phyloP scores from a whole-genome alignment of 2,797 vertebrate species.

The Craterocephalus amniculus region DNA sequence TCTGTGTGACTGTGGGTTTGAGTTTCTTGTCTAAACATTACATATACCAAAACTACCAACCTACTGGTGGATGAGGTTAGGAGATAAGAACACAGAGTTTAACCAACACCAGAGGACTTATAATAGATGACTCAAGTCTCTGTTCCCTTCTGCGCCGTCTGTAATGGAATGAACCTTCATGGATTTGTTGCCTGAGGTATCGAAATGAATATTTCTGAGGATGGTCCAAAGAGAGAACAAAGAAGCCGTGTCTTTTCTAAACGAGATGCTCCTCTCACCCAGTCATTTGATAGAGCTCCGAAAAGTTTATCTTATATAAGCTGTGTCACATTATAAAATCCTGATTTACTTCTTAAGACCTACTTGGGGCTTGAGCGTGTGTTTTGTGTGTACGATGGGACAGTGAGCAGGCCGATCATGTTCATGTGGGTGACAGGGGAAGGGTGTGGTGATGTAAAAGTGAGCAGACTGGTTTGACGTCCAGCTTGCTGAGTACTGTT shows the following conservation, averaged over 20 bases:
- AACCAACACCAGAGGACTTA: constrained; percentile 4
- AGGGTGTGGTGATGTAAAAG: constrained; percentile 59
- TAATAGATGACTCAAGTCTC: not conserved
- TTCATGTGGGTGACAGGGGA: constrained; percentile 57
- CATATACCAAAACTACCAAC: constrained; percentile 15
- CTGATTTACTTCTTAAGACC: constrained; percentile 15
- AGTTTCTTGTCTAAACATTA: constrained; percentile 62
- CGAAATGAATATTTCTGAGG: constrained; percentile 27
- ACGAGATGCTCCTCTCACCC: constrained; percentile 8
- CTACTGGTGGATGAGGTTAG: constrained; percentile 19
- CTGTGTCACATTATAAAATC: constrained; percentile 19
- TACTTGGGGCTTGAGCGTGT: not conserved
- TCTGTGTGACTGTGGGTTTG: constrained; percentile 33
- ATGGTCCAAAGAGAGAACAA: constrained; percentile 30
- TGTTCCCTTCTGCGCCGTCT: constrained; percentile 1
- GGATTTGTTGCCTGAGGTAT: constrained; percentile 29
- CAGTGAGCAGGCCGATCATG: constrained; percentile 59
- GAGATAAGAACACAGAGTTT: constrained; percentile 23
- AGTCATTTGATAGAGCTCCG: constrained; percentile 44
- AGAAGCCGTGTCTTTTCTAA: constrained; percentile 22
- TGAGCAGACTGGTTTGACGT: constrained; percentile 68
- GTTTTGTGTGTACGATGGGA: constrained; percentile 17
- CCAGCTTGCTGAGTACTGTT: constrained; percentile 23
- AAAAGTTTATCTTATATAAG: constrained; percentile 41
- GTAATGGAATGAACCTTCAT: constrained; percentile 15